A percentile compares a stretch with the other conserved stretches of the same genome.
Conservation (phyloP, 2,113 vertebrate species). For the Otus sunia region DNA sequence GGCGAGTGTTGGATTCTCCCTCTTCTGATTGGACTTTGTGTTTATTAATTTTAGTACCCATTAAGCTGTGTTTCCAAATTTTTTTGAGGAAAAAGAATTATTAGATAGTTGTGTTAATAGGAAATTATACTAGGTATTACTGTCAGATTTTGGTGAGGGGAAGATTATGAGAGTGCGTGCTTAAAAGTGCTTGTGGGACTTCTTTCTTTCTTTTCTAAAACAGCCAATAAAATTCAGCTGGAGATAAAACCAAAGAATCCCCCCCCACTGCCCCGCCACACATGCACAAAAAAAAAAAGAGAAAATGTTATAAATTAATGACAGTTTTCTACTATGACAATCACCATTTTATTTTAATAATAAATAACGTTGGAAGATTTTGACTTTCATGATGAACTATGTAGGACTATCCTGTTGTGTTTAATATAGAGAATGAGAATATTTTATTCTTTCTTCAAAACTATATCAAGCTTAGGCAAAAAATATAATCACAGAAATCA, state of each 20-base stretch:
- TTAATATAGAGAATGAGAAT: not conserved
- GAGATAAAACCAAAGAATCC: not conserved
- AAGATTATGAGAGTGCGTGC: not conserved
- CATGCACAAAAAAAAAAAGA: not conserved
- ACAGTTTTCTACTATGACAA: not conserved
- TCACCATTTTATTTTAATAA: not conserved
- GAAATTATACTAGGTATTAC: not conserved
- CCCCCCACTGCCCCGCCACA: rapidly evolving
- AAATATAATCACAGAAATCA: not conserved
- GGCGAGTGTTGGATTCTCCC: not conserved
- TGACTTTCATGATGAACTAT: not conserved
- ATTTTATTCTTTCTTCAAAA: not conserved
- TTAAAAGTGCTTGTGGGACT: not conserved
- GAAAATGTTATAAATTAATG: not conserved
- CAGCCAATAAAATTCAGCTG: not conserved
- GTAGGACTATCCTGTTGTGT: not conserved
- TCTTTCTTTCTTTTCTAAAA: not conserved
- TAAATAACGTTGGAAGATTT: not conserved
- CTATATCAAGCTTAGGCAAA: not conserved
- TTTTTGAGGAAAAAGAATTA: not conserved
- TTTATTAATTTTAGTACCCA: not conserved
- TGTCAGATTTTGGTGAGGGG: not conserved
- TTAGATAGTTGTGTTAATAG: not conserved
- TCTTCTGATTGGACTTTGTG: not conserved
- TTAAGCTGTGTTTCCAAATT: not conserved